Evolutionary conservation across 2,888 invertebrate species (phyloP), one percentile per base, ranked within the genome.

Genomic region (Perizoma flavofasciatum): DNA sequence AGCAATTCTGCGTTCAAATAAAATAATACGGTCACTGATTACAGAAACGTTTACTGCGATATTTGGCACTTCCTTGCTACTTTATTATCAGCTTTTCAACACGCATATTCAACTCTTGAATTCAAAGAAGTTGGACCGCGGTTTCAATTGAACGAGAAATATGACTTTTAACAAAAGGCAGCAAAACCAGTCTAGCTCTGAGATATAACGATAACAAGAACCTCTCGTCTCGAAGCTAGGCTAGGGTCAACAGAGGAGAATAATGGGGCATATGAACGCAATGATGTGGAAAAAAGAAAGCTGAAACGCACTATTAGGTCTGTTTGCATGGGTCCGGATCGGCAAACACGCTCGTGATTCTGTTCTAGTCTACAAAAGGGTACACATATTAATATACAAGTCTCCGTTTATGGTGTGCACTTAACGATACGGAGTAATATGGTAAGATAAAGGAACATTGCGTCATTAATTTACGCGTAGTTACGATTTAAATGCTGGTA

Each of bases 231-330:
- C 39, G 57, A 39, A 53, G 49, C 59, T 45, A 54, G 54, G 49
- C 50, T 45, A 58, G 50, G 61, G 61, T 62, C 57, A 62, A 62
- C 61, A 58, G 49, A 44, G 65, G 65, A 65, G 68, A 70, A 70
- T 69, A 77, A 71, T 69, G 60, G 69, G 61, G 62, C 63, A 71
- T 63, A 69, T 66, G 69, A 63, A 67, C 65, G 73, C 76, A 77
- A 73, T 77, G 77, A 71, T 55, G 71, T 67, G 66, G 73, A 72
- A 77, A 78, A 78, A 79, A 73, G 72, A 77, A 78, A 75, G 71
- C 73, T 80, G 73, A 75, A 83, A 82, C 75, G 69, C 69, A 78
- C 83, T 81, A 79, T 78, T 78, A 80, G 76, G 74, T 71, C 73
- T 79, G 79, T 83, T 84, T 81, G 77, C 80, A 73, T 74, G 71